Percentiles rank a stretch among this genome's conserved stretches.
Conservation (phyloP, 2,113 vertebrate species). For the Ophiodon elongatus region DNA sequence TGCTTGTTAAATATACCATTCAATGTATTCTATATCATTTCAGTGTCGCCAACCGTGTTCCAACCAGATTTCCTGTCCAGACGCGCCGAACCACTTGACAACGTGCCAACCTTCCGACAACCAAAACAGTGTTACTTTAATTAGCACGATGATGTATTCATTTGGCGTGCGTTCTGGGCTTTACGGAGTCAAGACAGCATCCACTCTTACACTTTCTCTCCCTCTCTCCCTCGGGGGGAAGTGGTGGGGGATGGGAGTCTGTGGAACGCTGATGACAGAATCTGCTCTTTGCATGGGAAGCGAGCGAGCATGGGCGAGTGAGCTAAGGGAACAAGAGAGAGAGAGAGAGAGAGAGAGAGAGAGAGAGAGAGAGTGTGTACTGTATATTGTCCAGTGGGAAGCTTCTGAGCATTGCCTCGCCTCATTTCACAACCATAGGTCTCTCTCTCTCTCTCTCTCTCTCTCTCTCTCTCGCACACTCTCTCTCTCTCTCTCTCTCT, state of each 20-base stretch:
- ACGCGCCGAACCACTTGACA: slow-evolving; percentile 49
- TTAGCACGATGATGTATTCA: slow-evolving; percentile 72
- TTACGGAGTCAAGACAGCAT: slow-evolving; percentile 68
- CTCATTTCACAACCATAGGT: slow-evolving; percentile 63
- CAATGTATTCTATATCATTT: slow-evolving; percentile 31
- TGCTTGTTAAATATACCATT: slow-evolving; percentile 20
- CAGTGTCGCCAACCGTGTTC: slow-evolving; percentile 10
- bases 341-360: slow-evolving; percentile 29
- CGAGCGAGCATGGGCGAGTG: slow-evolving; percentile 66
- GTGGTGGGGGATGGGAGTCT: slow-evolving; percentile 73
- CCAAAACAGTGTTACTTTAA: slow-evolving; percentile 70
- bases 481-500: no score
- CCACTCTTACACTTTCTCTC: slow-evolving; percentile 47
- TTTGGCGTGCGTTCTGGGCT: slow-evolving; percentile 69
- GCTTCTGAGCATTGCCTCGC: slow-evolving; percentile 45
- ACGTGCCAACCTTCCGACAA: slow-evolving; percentile 41
- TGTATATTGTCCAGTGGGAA: slow-evolving; percentile 63
- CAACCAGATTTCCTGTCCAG: slow-evolving; percentile 22
- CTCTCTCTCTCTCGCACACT: no score
- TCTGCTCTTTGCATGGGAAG: slow-evolving; percentile 75
- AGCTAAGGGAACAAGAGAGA: slow-evolving; percentile 50
- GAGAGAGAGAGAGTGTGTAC: slow-evolving; percentile 38
- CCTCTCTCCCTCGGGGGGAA: slow-evolving; percentile 58
- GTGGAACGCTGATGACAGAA: slow-evolving; percentile 72
- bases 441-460: slow-evolving; percentile 2